These are phyloP conservation scores for Rhinichthys osculus DNA, from an alignment of 2,797 vertebrate species.

Conservation along the genomic window DNA sequence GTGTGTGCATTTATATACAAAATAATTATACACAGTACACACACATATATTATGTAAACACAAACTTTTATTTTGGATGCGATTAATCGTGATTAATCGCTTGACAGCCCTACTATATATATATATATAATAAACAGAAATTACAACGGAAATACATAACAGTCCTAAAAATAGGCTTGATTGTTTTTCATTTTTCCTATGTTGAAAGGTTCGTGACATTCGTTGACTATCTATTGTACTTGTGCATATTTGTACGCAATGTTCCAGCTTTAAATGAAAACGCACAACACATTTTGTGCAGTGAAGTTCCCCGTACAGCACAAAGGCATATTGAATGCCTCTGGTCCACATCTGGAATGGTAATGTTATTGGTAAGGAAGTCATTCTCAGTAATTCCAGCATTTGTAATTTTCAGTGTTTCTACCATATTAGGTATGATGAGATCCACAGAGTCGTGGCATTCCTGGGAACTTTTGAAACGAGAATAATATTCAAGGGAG, in stretches of 20 bases:
- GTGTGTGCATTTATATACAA: too few relatives aligned
- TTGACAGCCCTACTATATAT: too few relatives aligned
- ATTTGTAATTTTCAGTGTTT: slow-evolving; percentile 67
- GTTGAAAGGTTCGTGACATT: background rate
- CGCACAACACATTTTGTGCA: background rate
- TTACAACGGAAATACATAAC: background rate
- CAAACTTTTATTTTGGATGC: too few relatives aligned
- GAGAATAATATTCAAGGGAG: slow-evolving; percentile 61
- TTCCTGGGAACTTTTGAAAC: slow-evolving; percentile 67
- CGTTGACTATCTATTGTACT: background rate
- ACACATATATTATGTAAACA: too few relatives aligned
- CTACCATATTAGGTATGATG: slow-evolving; percentile 71
- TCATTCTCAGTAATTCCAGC: slow-evolving; percentile 64
- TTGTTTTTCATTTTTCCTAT: background rate
- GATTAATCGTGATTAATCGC: too few relatives aligned
- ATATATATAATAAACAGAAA: background rate
- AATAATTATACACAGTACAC: too few relatives aligned
- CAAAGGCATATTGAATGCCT: slow-evolving; percentile 59
- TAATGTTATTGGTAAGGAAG: slow-evolving; percentile 66
- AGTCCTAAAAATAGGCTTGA: background rate
- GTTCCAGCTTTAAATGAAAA: slow-evolving; percentile 23
- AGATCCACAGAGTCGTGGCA: slow-evolving; percentile 68
- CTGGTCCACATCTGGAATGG: slow-evolving; percentile 66
- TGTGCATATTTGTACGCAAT: slow-evolving; percentile 23
- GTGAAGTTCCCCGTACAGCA: slow-evolving; percentile 44